Evolutionary conservation across 2,888 invertebrate species (phyloP).

Genomic region (Gibbula magus): DNA sequence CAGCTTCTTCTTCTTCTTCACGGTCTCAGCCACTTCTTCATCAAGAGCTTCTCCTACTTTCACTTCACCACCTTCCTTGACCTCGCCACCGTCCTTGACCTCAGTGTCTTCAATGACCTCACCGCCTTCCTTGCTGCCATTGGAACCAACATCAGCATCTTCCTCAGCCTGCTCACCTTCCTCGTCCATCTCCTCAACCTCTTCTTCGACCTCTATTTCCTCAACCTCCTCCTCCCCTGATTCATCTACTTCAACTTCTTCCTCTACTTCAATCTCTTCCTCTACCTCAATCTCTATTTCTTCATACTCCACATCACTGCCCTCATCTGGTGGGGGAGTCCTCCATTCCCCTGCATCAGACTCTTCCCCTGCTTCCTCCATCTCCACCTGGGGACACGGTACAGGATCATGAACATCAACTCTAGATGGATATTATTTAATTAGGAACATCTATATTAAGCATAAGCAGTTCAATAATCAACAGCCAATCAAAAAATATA

Average conservation of each 20-base stretch:
- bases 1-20: constrained; percentile 26
- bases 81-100: constrained; percentile 17
- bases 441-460: too few species aligned
- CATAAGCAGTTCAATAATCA: too few species aligned
- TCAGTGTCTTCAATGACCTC: neutral
- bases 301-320: constrained; percentile 27
- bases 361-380: constrained; percentile 7
- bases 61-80: constrained; percentile 36
- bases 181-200: constrained; percentile 31
- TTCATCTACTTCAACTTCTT: constrained; percentile 19
- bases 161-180: constrained; percentile 36
- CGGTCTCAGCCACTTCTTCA: constrained; percentile 24
- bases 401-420: too few species aligned
- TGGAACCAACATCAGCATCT: neutral
- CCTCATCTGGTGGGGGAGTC: constrained; percentile 5
- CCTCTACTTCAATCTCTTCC: constrained; percentile 27
- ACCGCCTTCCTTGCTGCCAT: neutral
- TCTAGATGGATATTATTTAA: too few species aligned
- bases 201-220: constrained; percentile 21
- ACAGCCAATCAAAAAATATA: too few species aligned
- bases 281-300: constrained; percentile 25
- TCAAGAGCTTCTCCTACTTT: neutral
- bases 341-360: neutral
- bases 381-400: constrained; percentile 20
- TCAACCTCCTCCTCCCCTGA: constrained; percentile 29